Base-by-base conservation (phyloP, 2,888 invertebrate genomes). In the Pyrrhosoma nymphula region DNA sequence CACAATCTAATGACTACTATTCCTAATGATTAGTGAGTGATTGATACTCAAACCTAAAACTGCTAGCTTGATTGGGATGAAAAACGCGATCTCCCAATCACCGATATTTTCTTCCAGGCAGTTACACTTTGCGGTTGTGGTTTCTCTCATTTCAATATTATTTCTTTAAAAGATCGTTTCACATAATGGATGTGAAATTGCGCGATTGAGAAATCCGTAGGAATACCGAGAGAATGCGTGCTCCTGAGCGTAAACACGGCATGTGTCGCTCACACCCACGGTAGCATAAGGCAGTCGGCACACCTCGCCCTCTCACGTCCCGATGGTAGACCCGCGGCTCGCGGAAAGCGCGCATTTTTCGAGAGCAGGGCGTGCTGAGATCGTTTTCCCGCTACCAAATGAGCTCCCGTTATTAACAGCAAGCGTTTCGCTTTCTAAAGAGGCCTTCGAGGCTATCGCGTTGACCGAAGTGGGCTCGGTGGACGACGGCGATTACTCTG, bases 381-480 rank as follows among this genome's bases (percentile, higher is more conserved):
- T 82, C 82, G 82, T 82, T 82, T 35, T 35, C 23, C 69, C 69
- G 69, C 69, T 26, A 82, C 82, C 82, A 82, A 82, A 82, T 82
- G 82, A 82, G 35, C 8, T 82, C 82, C 60, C 35, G 16, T 35
- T 82, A 82, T 82, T 35, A 82, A 14, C 82, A 18, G 30, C 82
- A 12, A n/a, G 82, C 30, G 82, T 82, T 60, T 82, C 82, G 35
- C 82, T 82, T 82, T 82, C 82, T 82, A 82, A 35, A 16, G 30
- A 30, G 82, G 82, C 82, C 30, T 35, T 82, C 82, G 69, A 82
- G 82, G 82, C 35, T 82, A 14, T 35, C 82, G 82, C 82, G 23
- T 82, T 82, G 26, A 82, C 82, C 82, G 35, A 82, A 82, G 82
- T 35, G 82, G 82, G 82, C 30, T 26, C 14, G 60, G 60, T 60